Evolutionary conservation across 2,888 invertebrate genomes (phyloP).

Genomic region (Cataglyphis cursor): DNA sequence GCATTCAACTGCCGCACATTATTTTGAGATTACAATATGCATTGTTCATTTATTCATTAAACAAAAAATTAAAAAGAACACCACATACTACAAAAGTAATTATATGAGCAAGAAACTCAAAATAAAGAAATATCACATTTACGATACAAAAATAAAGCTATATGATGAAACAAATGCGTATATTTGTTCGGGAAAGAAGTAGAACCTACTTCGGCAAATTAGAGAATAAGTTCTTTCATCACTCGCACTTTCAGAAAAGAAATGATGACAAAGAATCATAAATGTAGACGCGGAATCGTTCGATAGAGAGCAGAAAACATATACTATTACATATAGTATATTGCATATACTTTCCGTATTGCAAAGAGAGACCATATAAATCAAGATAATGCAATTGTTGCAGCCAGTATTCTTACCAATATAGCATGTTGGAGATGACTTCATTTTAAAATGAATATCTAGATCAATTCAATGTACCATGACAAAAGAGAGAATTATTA

Average conservation of each 20-base stretch:
- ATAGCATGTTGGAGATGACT: constrained; percentile 8
- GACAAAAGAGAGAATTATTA: constrained; percentile 17
- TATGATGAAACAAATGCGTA: neutral
- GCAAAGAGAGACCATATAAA: neutral
- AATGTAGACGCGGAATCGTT: constrained; percentile 27
- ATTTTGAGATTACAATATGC: constrained; percentile 5
- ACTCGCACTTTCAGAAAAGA: neutral
- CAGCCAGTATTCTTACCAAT: constrained; percentile 13
- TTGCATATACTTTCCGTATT: constrained; percentile 16
- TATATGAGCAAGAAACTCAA: neutral
- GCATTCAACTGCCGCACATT: neutral
- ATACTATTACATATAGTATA: no score
- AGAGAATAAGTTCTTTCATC: constrained; percentile 23
- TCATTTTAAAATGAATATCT: constrained; percentile 40
- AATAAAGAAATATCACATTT: neutral
- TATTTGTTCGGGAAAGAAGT: neutral
- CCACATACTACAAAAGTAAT: constrained; percentile 5
- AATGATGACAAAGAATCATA: constrained; percentile 26
- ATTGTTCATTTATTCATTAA: constrained; percentile 36
- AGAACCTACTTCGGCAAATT: constrained; percentile 1
- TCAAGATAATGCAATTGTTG: constrained; percentile 43
- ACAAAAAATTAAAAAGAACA: constrained; percentile 9
- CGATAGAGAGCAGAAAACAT: constrained; percentile 12
- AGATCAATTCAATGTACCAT: constrained; percentile 17
- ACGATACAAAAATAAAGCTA: constrained; percentile 12